Evolutionary conservation across 64 coral and sea anemone genomes (phyloP), one percentile per base, ranked within the genome.

Genomic region (Porites australiensis): DNA sequence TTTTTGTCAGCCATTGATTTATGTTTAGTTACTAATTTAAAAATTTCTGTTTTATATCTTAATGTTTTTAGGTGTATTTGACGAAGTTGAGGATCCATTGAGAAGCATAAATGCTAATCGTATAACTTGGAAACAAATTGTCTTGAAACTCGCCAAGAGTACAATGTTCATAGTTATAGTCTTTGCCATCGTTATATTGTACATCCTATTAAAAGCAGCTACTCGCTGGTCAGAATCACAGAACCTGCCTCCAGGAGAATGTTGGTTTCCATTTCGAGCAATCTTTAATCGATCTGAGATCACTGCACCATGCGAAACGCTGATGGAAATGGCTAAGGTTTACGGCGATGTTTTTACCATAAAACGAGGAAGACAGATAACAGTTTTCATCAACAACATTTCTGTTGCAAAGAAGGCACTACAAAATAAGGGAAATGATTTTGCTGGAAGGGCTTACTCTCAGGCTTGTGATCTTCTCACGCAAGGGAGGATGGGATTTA

Each of bases 271-370:
- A 14, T 74, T 74, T 44, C 22, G 71, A 14, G 14, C 71, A 3
- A 74, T 74, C 44, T 46, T 13, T 12, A 8, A 9, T 2, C 27
- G 4, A 45, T 13, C 37, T 74, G 4, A 4, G 13, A 44, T 9
- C 37, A 44, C 2, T 37, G 27, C 71, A 48, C 13, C 71, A 15
- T 44, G 47, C 71, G 14, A 13, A 4, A 48, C 44, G 23, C 37
- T 74, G 13, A 74, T 48, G 9, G 44, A 74, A 6, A 74, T 74
- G 71, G 71, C 71, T 45, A 74, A 74, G 43, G 44, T 46, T 47
- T 10, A 74, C 71, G 71, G 71, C 37, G 71, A 48, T 74, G 71
- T 74, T 74, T 74, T 74, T 37, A 74, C 21, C 71, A 45, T 74
- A 74, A 74, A 15, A 48, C 71, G 71, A 37, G 71, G 71, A 45